Base-by-base conservation (phyloP, 2,113 vertebrate genomes). In the Dasyornis broadbenti region DNA sequence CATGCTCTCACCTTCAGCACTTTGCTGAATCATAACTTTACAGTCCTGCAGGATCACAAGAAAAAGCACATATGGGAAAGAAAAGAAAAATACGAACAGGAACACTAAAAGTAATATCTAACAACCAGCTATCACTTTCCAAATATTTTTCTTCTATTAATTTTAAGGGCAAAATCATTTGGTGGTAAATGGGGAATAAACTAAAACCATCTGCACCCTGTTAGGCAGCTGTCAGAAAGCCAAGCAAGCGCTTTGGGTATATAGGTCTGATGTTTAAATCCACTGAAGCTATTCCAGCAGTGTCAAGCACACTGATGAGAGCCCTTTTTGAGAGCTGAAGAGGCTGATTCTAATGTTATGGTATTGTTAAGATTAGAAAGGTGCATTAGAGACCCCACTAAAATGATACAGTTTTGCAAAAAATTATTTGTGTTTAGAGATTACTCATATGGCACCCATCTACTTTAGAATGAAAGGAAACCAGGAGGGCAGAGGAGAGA, bases 81-180 rank as follows among this genome's bases (percentile, higher is more conserved):
- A 80, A 85, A 71, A 93, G 71, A 85, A 80, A 85, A 95, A 92
- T 95, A 93, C n/a, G 72, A 78, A 82, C 71, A 89, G 72, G 85
- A 96, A 95, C 82, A 93, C 82, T 86, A 82, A 81, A 93, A 95
- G 72, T 86, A 91, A 44, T 93, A 94, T 89, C 95, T 93, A 95
- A 96, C 87, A 95, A 95, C 85, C 57, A 90, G 86, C 72, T 96
- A 95, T 95, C 95, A 95, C 80, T 94, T 93, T 93, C 91, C 85
- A 96, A 91, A 96, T 94, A 91, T 93, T 97, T 94, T 97, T 96
- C 93, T 96, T 93, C 80, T 92, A 95, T 94, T 97, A 96, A 96
- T 96, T 97, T 94, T 93, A 95, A 95, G 65, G 90, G 86, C 61
- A 56, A 94, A 94, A 94, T 96, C 72, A 69, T 95, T 96, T 93